These are phyloP conservation scores for Cyanoderma ruficeps DNA, from an alignment of 2,113 vertebrate genomes.

Conservation along the genomic window DNA sequence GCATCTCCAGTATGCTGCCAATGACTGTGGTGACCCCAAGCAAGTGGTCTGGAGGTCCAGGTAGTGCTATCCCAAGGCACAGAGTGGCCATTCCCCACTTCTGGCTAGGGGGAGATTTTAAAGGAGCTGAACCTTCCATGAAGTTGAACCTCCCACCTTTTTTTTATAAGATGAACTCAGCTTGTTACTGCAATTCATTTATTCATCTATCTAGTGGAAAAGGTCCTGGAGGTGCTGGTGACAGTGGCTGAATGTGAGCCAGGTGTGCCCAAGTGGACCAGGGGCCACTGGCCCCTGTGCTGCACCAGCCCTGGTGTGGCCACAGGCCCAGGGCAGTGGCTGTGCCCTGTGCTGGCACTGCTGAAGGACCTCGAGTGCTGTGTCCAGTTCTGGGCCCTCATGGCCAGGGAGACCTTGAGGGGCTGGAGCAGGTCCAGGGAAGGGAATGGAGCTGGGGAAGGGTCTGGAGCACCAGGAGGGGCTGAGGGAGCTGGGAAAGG, in stretches of 20 bases:
- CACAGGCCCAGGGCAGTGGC: neutral
- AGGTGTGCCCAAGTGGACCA: rapidly evolving
- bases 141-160: neutral
- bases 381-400: neutral
- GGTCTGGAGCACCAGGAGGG: rapidly evolving
- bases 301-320: neutral
- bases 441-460: neutral
- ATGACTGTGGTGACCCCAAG: neutral
- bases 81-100: neutral
- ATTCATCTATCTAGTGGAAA: neutral
- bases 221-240: neutral
- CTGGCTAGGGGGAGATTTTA: neutral
- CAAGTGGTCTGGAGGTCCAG: neutral
- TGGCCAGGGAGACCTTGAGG: neutral
- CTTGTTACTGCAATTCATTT: neutral
- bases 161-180: neutral
- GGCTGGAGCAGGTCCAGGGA: neutral
- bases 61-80: neutral
- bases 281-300: neutral
- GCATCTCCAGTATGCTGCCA: neutral
- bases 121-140: neutral
- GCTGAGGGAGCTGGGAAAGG: neutral
- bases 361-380: rapidly evolving
- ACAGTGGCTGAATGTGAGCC: neutral
- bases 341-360: neutral